Conservation (phyloP, 2,797 vertebrate genomes). For the Remorina albescens region DNA sequence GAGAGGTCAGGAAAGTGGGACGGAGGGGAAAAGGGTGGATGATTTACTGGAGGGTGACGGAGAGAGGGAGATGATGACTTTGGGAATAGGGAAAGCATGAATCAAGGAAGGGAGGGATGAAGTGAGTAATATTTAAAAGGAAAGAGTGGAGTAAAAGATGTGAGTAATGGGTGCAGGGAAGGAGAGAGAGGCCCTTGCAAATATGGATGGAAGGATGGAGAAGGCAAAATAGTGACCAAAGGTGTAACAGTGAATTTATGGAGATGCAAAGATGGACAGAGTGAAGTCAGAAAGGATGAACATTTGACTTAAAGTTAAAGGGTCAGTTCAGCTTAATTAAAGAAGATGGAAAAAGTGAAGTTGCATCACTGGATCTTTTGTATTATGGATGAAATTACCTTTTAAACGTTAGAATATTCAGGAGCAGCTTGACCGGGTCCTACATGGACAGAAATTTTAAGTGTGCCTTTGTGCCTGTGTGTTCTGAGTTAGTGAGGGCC, state of each 20-base stretch:
- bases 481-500: slow-evolving; percentile 37
- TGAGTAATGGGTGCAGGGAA: slow-evolving; percentile 47
- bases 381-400: background rate
- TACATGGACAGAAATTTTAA: slow-evolving; percentile 34
- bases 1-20: slow-evolving; percentile 48
- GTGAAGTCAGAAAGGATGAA: slow-evolving; percentile 1
- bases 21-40: slow-evolving; percentile 9
- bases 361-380: background rate
- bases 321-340: background rate
- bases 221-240: slow-evolving; percentile 11
- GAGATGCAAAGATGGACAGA: background rate
- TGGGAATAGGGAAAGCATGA: slow-evolving; percentile 15
- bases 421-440: slow-evolving; percentile 23
- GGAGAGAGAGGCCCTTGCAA: slow-evolving; percentile 3
- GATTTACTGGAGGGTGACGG: background rate
- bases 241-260: background rate
- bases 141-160: slow-evolving; percentile 33
- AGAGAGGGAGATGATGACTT: slow-evolving; percentile 7
- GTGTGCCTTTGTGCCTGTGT: slow-evolving; percentile 19
- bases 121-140: slow-evolving; percentile 54
- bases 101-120: slow-evolving; percentile 31
- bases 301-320: background rate
- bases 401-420: slow-evolving; percentile 23
- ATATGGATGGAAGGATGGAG: background rate
- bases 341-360: background rate